phyloP scores from a whole-genome alignment of 2,888 invertebrate species.

The Athalia rosae region DNA sequence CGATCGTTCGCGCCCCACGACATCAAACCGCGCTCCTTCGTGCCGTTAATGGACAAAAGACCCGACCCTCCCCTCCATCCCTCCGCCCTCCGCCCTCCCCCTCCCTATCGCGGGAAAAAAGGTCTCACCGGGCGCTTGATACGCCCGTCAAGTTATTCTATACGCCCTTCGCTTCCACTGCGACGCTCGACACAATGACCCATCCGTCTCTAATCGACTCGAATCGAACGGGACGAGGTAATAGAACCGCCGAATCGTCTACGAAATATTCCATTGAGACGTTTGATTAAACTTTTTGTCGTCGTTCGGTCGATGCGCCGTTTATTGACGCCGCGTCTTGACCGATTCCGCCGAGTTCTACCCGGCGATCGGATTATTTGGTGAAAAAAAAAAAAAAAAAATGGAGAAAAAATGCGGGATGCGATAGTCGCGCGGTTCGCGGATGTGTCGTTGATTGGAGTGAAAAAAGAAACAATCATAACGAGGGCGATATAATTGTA shows the following conservation, averaged over 20 bases:
- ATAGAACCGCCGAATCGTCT: not conserved
- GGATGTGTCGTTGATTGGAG: too few relatives aligned
- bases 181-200: conserved; percentile 58
- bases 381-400: too few relatives aligned
- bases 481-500: too few relatives aligned
- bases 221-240: conserved; percentile 62
- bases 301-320: too few relatives aligned
- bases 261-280: conserved; percentile 67
- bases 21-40: not conserved
- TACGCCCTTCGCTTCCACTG: conserved; percentile 14
- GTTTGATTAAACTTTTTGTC: conserved; percentile 65
- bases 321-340: too few relatives aligned
- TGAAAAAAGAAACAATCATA: too few relatives aligned
- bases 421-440: too few relatives aligned
- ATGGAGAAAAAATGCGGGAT: too few relatives aligned
- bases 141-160: conserved; percentile 14
- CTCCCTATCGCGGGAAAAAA: not conserved
- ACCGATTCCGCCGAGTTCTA: too few relatives aligned
- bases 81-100: too few relatives aligned
- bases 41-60: not conserved
- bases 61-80: not conserved
- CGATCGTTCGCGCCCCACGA: not conserved
- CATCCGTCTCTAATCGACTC: conserved; percentile 68
- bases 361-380: too few relatives aligned
- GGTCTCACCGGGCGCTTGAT: conserved; percentile 5